Base-by-base conservation (phyloP, 2,113 vertebrate genomes). In the Triplophysa tibetana region DNA sequence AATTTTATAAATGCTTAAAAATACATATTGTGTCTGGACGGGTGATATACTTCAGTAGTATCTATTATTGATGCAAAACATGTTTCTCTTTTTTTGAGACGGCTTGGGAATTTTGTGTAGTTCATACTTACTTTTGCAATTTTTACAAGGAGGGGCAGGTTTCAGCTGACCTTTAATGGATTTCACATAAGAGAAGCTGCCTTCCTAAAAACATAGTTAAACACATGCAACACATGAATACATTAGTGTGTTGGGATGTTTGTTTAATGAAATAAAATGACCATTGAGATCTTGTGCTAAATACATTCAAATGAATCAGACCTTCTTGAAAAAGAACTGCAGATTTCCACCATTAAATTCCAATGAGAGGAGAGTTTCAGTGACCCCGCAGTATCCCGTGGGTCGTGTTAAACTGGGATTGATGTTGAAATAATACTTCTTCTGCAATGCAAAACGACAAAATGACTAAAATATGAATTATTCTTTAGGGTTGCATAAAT, bases 291-390 rank as follows among this genome's bases (percentile, higher is more conserved):
- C 21, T 0, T 10, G 41, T 24, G 82, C 5, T 52, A 9, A 21
- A 8, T 12, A 4, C 11, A 26, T 48, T 24, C n/a, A 54, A 33
- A 26, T 54, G 5, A 8, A 8, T 33, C 62, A 41, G 9, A 98
- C 97, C 94, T 95, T 94, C 52, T 17, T 87, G 87, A 98, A 96
- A 5, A 23, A 89, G 85, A 99, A 84, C 81, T 91, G 88, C 82
- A 99, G 83, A 85, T 88, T 90, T 78, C 93, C 94, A 0, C 82
- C 84, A 0, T 77, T 85, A 85, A 97, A 93, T 0, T 82, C 88
- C 75, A 98, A 73, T 14, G 86, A 92, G 17, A 99, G 86, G 16
- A 89, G 58, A 12, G 94, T 88, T 1, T 50, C 72, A 11, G 21
- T 16, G 0, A 11, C 56, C 2, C 74, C 83, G 81, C 97, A 98